These are phyloP conservation scores for Drosophila bocki DNA, from an alignment of 1,140 invertebrate genomes.

Conservation along the genomic window DNA sequence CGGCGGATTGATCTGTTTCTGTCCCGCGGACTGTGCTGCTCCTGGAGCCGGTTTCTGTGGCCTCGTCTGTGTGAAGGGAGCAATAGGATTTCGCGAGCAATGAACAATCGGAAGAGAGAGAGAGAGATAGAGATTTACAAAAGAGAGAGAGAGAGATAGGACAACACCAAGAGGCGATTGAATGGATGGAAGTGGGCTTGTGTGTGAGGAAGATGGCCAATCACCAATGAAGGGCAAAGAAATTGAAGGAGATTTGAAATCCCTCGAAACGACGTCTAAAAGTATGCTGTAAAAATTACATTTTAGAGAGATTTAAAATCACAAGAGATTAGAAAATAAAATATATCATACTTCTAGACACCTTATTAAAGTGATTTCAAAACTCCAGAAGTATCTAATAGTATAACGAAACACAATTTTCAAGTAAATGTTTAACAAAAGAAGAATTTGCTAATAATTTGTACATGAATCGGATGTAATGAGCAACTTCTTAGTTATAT, in stretches of 20 bases:
- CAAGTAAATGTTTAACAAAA: background rate
- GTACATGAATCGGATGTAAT: conserved; percentile 13
- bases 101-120: conserved; percentile 48
- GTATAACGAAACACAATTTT: background rate
- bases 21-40: conserved; percentile 23
- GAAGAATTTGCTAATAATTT: background rate
- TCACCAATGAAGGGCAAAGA: background rate
- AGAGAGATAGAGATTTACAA: conserved; percentile 42
- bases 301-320: background rate
- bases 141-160: conserved; percentile 37
- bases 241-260: background rate
- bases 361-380: background rate
- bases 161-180: conserved; percentile 37
- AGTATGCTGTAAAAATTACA: background rate
- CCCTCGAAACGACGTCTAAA: background rate
- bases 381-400: background rate
- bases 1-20: conserved; percentile 32
- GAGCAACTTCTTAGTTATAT: background rate
- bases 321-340: background rate
- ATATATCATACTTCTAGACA: background rate
- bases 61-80: conserved; percentile 66
- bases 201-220: conserved; percentile 2
- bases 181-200: conserved; percentile 13
- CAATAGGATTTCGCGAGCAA: conserved; percentile 47
- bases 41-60: conserved; percentile 40